Conservation (phyloP, 2,113 vertebrate species). For the Verasper variegatus region DNA sequence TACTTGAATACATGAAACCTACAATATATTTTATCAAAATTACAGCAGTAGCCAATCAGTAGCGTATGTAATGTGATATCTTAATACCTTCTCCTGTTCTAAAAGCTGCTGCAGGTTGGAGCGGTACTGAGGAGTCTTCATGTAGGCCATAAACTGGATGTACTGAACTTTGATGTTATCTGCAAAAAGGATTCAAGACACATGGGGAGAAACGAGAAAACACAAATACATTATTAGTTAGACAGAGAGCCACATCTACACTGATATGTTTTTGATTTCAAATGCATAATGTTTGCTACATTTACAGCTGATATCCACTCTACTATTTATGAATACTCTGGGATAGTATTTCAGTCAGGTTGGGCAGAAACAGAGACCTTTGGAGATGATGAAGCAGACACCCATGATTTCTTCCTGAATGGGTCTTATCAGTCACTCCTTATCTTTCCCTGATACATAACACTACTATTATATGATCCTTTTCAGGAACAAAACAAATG, state of each 20-base stretch:
- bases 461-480: background rate
- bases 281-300: too few species aligned
- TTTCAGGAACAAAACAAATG: background rate
- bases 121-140: conserved; percentile 96
- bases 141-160: conserved; percentile 95
- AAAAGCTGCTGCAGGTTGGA: conserved; percentile 92
- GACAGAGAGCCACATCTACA: too few species aligned
- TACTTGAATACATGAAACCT: background rate
- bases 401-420: background rate
- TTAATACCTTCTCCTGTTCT: conserved; percentile 93
- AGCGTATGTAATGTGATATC: background rate
- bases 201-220: background rate
- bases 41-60: background rate
- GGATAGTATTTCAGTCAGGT: background rate
- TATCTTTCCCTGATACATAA: background rate
- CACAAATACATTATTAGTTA: background rate
- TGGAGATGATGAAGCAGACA: background rate
- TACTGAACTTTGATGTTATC: conserved; percentile 97
- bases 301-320: too few species aligned
- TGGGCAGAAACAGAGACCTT: too few species aligned
- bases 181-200: conserved; percentile 58
- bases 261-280: too few species aligned
- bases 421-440: background rate
- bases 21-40: too few species aligned
- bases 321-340: background rate